A percentile compares a stretch with the other conserved stretches of the same genome.
Conservation (phyloP, 1,140 invertebrate genomes). For the Drosophila equinoxialis region DNA sequence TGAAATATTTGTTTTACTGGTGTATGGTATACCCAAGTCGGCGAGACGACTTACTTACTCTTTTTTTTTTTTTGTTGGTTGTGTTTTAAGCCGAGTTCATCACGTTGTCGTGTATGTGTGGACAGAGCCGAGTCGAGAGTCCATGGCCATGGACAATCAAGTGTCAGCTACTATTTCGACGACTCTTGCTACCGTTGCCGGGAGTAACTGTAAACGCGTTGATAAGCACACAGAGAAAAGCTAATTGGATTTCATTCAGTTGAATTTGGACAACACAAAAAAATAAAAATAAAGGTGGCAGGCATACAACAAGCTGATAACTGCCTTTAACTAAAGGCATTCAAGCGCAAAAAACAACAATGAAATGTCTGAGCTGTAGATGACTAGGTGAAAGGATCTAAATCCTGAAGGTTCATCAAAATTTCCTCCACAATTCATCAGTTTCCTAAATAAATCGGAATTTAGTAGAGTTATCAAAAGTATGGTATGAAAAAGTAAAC, state of each 20-base stretch:
- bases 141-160: conserved; percentile 59
- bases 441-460: not conserved
- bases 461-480: not conserved
- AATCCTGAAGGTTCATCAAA: not conserved
- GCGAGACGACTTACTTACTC: no score
- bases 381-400: not conserved
- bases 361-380: not conserved
- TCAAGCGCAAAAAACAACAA: not conserved
- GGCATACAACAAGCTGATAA: not conserved
- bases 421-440: not conserved
- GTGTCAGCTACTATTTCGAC: conserved; percentile 63
- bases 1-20: no score
- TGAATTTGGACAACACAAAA: conserved; percentile 16
- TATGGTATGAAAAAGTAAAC: no score
- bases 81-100: conserved; percentile 53
- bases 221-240: conserved; percentile 62
- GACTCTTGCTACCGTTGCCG: conserved; percentile 40
- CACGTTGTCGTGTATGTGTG: conserved; percentile 39
- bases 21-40: no score
- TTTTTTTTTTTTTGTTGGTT: not conserved
- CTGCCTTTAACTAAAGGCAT: conserved; percentile 8
- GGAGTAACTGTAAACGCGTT: conserved; percentile 60
- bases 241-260: conserved; percentile 74
- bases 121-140: conserved; percentile 11
- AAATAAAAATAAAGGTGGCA: not conserved